Conservation (phyloP, 2,113 vertebrate genomes). For the Spilogale gracilis region DNA sequence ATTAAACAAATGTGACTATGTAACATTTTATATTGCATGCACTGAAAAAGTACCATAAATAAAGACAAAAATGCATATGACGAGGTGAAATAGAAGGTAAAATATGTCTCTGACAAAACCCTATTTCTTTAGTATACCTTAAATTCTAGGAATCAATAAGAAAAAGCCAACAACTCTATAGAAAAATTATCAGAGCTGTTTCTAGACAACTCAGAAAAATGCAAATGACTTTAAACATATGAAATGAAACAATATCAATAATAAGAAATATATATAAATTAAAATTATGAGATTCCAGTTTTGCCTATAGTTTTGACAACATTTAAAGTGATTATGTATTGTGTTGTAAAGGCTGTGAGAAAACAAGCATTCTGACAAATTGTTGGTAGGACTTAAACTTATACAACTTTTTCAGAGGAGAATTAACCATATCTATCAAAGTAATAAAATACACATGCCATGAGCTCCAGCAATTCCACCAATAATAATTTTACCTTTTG, state of each 20-base stretch:
- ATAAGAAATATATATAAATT: background rate
- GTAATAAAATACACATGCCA: background rate
- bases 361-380: background rate
- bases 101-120: background rate
- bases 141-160: background rate
- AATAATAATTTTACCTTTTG: background rate
- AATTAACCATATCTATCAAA: background rate
- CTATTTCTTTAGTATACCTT: background rate
- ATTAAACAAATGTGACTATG: background rate
- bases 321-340: background rate
- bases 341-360: background rate
- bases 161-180: background rate
- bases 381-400: background rate
- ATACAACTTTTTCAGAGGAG: background rate
- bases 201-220: background rate
- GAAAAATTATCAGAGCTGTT: background rate
- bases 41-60: background rate
- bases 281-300: background rate
- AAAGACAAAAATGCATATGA: background rate
- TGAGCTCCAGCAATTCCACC: background rate
- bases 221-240: background rate
- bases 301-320: background rate
- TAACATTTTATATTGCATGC: background rate
- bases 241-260: background rate
- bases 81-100: background rate